Evolutionary conservation across 2,113 vertebrate genomes (phyloP), one percentile per base, ranked within the genome.

Genomic region (Anolis sagrei): DNA sequence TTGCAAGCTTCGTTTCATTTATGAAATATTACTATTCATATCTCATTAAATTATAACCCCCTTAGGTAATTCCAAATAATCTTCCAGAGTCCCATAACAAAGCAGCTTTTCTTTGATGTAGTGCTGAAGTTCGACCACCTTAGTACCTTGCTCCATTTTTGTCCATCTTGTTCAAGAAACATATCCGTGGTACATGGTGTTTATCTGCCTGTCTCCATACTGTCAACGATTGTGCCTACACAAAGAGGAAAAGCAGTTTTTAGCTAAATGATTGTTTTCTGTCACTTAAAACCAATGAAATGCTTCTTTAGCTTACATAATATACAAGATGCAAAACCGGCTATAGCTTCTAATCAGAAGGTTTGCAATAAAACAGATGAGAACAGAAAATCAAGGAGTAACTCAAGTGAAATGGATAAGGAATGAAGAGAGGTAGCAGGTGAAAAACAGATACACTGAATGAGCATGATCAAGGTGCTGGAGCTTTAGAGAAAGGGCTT

Each of bases 131-230:
- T 32, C 2, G 92, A 70, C 16, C 25, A 1, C 19, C 54, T 70
- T 81, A 78, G 85, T 96, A 99, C 98, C 97, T 98, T 87, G 98
- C 98, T 89, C 95, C 96, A 87, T 75, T 95, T 94, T 99, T 99
- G 92, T 99, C 99, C 99, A 99, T 99, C 94, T 99, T 99, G 93
- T 99, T 99, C 82, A 99, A 95, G 95, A 99, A 99, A 86, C 98
- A 99, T 84, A 99, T 93, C 66, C 98, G 97, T 36, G 99, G 99
- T 81, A 99, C 92, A n/a, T 94, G 95, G 92, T 99, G 97, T 89
- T 97, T 98, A 92, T 99, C 97, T 5, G 98, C 98, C 94, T 99
- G 99, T 64, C 97, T 96, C 99, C 99, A 99, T 49, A 99, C 99
- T 0, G 99, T 99, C 90, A 99, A 89, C 79, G 98, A 98, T 89